phyloP scores from a whole-genome alignment of 2,113 vertebrate species.

The Tauraco erythrolophus region DNA sequence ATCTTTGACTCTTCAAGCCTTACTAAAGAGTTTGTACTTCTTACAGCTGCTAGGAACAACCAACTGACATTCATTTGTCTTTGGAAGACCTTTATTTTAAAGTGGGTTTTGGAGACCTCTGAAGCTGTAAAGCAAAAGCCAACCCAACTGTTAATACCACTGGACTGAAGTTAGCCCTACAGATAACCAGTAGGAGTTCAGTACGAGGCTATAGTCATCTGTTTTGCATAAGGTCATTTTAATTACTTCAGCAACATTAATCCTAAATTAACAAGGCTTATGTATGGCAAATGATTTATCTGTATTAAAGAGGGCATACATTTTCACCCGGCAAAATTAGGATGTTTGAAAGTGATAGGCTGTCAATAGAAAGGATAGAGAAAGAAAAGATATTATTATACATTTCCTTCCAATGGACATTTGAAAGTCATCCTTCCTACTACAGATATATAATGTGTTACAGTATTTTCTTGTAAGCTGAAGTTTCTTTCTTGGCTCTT shows the following conservation, averaged over 20 bases:
- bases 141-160: neutral
- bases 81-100: neutral
- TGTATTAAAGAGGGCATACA: neutral
- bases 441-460: neutral
- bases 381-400: neutral
- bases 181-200: constrained; percentile 33
- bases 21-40: neutral
- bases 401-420: neutral
- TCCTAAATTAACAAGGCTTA: constrained; percentile 60
- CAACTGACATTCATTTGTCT: neutral
- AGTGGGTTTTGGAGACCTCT: constrained; percentile 20
- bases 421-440: constrained; percentile 32
- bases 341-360: constrained; percentile 29
- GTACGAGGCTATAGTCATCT: neutral
- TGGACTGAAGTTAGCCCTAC: neutral
- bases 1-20: neutral
- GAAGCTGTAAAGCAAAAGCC: neutral
- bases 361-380: neutral
- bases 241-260: constrained; percentile 60
- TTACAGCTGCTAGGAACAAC: neutral
- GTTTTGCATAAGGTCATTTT: constrained; percentile 52
- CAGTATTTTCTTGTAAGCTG: neutral
- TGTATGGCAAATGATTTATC: constrained; percentile 11
- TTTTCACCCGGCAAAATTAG: constrained; percentile 19
- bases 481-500: neutral